Conservation (phyloP, 2,888 invertebrate genomes). For the Pachliopta kotzebuea region DNA sequence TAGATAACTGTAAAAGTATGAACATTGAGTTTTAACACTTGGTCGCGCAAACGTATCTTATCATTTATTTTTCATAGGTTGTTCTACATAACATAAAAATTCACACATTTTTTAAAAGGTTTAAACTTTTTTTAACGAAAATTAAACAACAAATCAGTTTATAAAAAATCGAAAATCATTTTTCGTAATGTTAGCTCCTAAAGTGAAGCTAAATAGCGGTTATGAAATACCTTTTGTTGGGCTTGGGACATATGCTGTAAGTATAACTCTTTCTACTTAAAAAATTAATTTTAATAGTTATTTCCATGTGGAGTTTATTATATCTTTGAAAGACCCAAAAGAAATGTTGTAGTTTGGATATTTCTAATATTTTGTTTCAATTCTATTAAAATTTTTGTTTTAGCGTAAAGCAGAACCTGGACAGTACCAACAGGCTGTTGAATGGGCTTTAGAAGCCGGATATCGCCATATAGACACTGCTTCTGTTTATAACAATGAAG, state of each 20-base stretch:
- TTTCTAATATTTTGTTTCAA: not conserved
- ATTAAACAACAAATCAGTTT: too few relatives aligned
- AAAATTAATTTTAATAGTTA: not conserved
- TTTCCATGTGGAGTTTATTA: not conserved
- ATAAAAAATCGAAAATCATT: not conserved
- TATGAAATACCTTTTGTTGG: conserved; percentile 82
- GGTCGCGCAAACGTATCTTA: too few relatives aligned
- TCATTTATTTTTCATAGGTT: too few relatives aligned
- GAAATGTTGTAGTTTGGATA: not conserved
- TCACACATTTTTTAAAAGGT: too few relatives aligned
- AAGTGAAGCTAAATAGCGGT: conserved; percentile 75
- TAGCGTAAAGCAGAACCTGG: conserved; percentile 60
- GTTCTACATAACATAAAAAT: too few relatives aligned
- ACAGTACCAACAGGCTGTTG: conserved; percentile 64
- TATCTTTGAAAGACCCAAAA: not conserved
- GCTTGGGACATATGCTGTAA: conserved; percentile 83
- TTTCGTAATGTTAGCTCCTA: conserved; percentile 38
- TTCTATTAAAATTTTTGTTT: not conserved
- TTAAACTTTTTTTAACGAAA: too few relatives aligned
- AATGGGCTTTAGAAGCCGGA: conserved; percentile 71
- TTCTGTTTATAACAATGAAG: conserved; percentile 70
- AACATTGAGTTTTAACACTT: too few relatives aligned
- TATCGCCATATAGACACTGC: conserved; percentile 80
- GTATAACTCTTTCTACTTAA: conserved; percentile 33
- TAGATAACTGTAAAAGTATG: too few relatives aligned